phyloP scores from a whole-genome alignment of 2,113 vertebrate genomes.

The Bubo bubo region DNA sequence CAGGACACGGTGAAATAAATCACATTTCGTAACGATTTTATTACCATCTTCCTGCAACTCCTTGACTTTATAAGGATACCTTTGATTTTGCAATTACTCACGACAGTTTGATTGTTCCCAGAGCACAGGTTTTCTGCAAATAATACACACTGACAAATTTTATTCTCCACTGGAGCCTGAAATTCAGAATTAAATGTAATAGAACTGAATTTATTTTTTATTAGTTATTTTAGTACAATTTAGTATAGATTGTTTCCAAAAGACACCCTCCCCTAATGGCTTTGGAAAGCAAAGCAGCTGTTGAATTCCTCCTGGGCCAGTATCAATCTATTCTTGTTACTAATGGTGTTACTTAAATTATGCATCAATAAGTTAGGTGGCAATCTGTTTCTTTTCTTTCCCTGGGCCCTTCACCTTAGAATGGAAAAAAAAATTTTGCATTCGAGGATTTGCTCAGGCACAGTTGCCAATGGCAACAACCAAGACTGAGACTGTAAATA shows the following conservation, averaged over 20 bases:
- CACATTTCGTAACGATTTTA: neutral
- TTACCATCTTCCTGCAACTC: neutral
- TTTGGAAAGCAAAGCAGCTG: constrained; percentile 54
- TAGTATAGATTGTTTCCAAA: constrained; percentile 14
- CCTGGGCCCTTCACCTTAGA: neutral
- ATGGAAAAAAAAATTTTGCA: neutral
- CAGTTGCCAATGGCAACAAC: constrained; percentile 11
- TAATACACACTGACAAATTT: constrained; percentile 35
- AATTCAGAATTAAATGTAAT: constrained; percentile 38
- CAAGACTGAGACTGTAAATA: neutral
- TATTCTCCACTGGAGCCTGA: constrained; percentile 58
- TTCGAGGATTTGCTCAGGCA: neutral
- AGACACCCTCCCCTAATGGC: constrained; percentile 1
- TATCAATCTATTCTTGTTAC: constrained; percentile 14
- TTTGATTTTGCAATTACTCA: constrained; percentile 41
- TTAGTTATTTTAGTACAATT: constrained; percentile 13
- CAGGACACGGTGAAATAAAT: neutral
- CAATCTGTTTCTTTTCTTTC: neutral
- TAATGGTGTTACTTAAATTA: neutral
- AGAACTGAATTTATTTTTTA: constrained; percentile 54
- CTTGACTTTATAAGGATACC: neutral
- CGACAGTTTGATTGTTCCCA: constrained; percentile 5
- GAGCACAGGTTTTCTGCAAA: neutral
- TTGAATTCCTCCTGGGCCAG: constrained; percentile 9
- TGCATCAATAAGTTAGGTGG: neutral